These are phyloP conservation scores for Carassius carassius DNA, from an alignment of 2,113 vertebrate species.

Conservation along the genomic window DNA sequence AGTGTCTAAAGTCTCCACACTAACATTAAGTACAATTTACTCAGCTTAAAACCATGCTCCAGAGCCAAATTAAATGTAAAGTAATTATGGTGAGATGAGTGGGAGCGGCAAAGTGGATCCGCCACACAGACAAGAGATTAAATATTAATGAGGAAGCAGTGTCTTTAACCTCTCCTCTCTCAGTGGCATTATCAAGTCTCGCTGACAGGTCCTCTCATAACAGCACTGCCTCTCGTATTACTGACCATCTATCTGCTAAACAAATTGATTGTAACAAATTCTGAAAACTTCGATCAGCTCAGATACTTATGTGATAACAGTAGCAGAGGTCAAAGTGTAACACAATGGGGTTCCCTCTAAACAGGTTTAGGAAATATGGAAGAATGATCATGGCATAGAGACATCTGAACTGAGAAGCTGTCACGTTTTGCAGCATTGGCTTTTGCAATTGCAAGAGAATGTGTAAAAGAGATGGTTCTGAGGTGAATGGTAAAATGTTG, in stretches of 20 bases:
- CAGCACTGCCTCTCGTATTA: slow-evolving; percentile 76
- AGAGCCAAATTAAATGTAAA: slow-evolving; percentile 80
- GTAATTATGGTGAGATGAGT: slow-evolving; percentile 77
- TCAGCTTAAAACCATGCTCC: slow-evolving; percentile 71
- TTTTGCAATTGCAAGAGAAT: not conserved
- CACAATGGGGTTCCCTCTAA: slow-evolving; percentile 38
- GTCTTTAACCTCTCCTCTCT: slow-evolving; percentile 82
- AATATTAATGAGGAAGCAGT: slow-evolving; percentile 83
- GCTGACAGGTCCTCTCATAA: slow-evolving; percentile 73
- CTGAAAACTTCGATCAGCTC: slow-evolving; percentile 75
- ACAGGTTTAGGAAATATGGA: slow-evolving; percentile 38
- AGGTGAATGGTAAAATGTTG: slow-evolving; percentile 4
- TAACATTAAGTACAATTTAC: slow-evolving; percentile 76
- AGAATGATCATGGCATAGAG: slow-evolving; percentile 49
- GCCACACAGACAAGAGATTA: slow-evolving; percentile 73
- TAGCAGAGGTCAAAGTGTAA: slow-evolving; percentile 56
- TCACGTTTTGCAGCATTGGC: not conserved
- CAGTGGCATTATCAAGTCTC: slow-evolving; percentile 71
- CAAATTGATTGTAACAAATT: slow-evolving; percentile 77
- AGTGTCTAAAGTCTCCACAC: slow-evolving; percentile 60
- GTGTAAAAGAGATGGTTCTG: not conserved
- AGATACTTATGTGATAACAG: slow-evolving; percentile 72
- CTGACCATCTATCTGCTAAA: slow-evolving; percentile 71
- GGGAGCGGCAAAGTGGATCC: slow-evolving; percentile 75
- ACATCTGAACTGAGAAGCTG: slow-evolving; percentile 46